Evolutionary conservation across 2,797 vertebrate genomes (phyloP).

Genomic region (Hemitrygon akajei): DNA sequence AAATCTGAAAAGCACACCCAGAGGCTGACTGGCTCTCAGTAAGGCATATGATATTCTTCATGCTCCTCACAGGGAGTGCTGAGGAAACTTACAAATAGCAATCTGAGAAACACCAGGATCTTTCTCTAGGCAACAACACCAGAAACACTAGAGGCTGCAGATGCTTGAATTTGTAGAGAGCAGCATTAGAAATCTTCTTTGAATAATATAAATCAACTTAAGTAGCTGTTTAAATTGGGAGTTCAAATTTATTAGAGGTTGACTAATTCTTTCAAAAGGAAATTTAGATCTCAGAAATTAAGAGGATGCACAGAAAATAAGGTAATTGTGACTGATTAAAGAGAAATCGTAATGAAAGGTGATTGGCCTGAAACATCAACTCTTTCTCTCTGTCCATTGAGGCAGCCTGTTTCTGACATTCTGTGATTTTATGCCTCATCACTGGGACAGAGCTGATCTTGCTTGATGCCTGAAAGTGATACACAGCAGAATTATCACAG

Average conservation of each 20-base stretch:
- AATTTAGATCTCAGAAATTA: background rate
- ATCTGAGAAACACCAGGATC: background rate
- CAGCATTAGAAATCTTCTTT: no score
- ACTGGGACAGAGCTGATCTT: background rate
- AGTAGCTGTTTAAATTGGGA: background rate
- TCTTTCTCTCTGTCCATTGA: no score
- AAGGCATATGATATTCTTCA: background rate
- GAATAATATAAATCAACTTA: background rate
- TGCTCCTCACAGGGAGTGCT: background rate
- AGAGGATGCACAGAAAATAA: background rate
- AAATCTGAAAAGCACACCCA: background rate
- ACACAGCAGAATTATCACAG: background rate
- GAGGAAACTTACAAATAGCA: background rate
- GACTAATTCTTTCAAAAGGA: background rate
- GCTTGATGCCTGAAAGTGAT: no score
- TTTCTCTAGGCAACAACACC: background rate
- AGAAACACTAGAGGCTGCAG: no score
- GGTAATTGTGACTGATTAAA: background rate
- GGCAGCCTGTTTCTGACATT: no score
- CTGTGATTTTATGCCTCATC: background rate
- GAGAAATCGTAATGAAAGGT: background rate
- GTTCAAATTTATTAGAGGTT: background rate
- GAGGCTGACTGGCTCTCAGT: background rate
- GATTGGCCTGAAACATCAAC: no score
- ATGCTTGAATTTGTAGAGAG: no score